Base-by-base conservation (phyloP, 2,888 invertebrate genomes). In the Drosophila fungiperda region DNA sequence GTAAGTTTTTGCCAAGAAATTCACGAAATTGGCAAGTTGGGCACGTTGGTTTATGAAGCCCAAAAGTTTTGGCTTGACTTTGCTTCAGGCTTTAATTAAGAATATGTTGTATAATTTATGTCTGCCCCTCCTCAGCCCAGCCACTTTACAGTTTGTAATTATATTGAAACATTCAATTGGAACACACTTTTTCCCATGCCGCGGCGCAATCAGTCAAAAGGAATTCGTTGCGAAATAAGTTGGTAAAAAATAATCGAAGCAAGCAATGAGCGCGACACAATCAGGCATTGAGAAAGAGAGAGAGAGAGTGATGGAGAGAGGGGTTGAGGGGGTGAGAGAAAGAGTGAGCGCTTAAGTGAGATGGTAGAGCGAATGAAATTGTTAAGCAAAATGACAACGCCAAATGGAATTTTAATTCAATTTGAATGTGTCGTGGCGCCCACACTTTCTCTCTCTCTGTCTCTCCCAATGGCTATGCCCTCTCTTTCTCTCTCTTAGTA, bases 331-430 rank as follows among this genome's bases (percentile, higher is more conserved):
- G 54, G 1, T 3, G 5, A 17, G 36, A 1, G 17, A 9, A 1
- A 33, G 9, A 3, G 52, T 20, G 52, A 33, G 36, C 4, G 52
- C 1, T 2, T 6, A 20, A 23, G 23, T 12, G 52, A 67, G 23
- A 17, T 23, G 57, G 12, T 38, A 5, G 33, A 35, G 63, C 66
- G 70, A 81, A 81, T 81, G 69, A 81, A 81, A 82, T 80, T 79
- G 86, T 83, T 87, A 70, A 85, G 77, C 81, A 84, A 87, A 87
- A 62, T 82, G 84, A 82, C 87, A 87, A 80, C 82, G 75, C 78
- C 87, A 84, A 87, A 85, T 85, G 88, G 85, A 88, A 85, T 85
- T 85, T 85, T 88, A 85, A 85, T 85, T 85, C 83, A 88, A 85
- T 85, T 88, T 83, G 86, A 83, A 82, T 85, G 80, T 68, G 77